Conservation (phyloP, 2,888 invertebrate species). For the Elmis aenea region DNA sequence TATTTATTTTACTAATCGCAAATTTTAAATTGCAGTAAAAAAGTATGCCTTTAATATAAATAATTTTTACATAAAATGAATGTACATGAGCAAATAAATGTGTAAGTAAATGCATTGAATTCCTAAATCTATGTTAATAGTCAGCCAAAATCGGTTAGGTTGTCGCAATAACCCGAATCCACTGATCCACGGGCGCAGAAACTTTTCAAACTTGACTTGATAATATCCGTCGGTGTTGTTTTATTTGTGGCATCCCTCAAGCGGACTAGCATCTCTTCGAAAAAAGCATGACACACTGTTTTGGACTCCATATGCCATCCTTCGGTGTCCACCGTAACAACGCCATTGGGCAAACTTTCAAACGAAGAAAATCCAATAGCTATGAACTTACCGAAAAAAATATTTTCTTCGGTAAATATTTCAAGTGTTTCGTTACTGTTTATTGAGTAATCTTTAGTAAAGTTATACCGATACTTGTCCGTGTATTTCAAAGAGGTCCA, state of each 20-base stretch:
- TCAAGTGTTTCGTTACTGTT: background rate
- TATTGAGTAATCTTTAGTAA: background rate
- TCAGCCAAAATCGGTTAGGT: background rate
- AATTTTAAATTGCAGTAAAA: too few species aligned
- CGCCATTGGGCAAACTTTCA: conserved; percentile 32
- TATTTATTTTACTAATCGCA: too few species aligned
- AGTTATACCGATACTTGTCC: background rate
- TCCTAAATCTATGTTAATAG: too few species aligned
- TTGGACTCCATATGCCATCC: conserved; percentile 44
- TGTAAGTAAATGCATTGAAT: too few species aligned
- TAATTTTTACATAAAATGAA: too few species aligned
- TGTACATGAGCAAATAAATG: too few species aligned
- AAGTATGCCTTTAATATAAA: too few species aligned
- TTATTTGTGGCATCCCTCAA: conserved; percentile 27
- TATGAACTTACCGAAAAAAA: too few species aligned
- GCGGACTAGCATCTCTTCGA: conserved; percentile 40
- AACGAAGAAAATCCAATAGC: conserved; percentile 26
- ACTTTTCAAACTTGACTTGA: conserved; percentile 31
- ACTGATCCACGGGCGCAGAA: conserved; percentile 37
- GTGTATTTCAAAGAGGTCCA: background rate
- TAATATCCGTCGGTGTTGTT: conserved; percentile 29
- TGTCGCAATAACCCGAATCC: conserved; percentile 33
- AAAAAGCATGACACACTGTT: conserved; percentile 45
- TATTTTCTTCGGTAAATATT: conserved; percentile 8
- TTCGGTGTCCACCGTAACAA: conserved; percentile 41